Evolutionary conservation across 2,113 vertebrate species (phyloP).

Genomic region (Platysteira castanea): DNA sequence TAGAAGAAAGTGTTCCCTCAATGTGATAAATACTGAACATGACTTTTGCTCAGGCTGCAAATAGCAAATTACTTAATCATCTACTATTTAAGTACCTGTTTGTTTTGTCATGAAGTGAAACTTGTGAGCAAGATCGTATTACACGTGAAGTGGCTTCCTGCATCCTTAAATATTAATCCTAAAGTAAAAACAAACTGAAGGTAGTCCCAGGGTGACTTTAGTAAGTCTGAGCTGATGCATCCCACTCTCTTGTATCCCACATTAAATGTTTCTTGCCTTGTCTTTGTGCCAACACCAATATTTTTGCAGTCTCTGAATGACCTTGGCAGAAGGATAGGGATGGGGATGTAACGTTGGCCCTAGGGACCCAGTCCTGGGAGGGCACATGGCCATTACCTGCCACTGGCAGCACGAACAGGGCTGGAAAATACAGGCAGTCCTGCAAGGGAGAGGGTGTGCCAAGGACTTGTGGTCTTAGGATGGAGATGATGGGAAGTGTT

Average conservation of each 20-base stretch:
- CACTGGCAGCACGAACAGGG: background rate
- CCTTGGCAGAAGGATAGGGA: background rate
- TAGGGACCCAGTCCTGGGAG: background rate
- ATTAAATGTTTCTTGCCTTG: background rate
- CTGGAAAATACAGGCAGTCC: background rate
- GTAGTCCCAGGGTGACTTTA: background rate
- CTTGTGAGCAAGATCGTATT: background rate
- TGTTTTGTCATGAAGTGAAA: background rate
- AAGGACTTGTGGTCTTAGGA: background rate
- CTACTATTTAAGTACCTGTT: conserved; percentile 32
- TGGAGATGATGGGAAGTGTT: background rate
- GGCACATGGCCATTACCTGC: background rate
- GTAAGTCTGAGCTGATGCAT: background rate
- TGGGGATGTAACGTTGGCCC: background rate
- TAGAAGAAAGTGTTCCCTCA: conserved; percentile 7
- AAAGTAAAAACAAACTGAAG: background rate
- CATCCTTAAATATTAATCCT: background rate
- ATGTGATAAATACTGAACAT: background rate
- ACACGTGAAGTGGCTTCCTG: background rate
- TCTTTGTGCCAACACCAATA: background rate
- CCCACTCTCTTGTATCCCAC: background rate
- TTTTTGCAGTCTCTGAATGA: background rate
- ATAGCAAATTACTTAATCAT: conserved; percentile 35
- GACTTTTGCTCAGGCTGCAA: conserved; percentile 7
- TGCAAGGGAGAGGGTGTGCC: background rate